Conservation (phyloP, 1,140 invertebrate species). For the Mizuhopecten yessoensis region DNA sequence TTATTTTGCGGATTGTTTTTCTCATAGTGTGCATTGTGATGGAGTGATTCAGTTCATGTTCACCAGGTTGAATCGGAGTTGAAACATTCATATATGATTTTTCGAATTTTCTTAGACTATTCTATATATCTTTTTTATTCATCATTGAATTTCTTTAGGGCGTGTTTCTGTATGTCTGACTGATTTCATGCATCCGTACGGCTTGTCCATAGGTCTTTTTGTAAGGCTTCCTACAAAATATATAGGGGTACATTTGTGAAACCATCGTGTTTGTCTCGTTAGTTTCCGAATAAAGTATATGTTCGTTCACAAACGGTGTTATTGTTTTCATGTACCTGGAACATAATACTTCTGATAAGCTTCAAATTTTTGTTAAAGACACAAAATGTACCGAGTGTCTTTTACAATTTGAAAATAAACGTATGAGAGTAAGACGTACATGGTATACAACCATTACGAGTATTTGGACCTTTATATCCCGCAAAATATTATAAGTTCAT, state of each 20-base stretch:
- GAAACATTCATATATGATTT: not conserved
- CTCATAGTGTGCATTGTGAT: not conserved
- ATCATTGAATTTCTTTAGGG: not conserved
- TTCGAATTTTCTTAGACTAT: not conserved
- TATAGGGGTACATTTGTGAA: conserved; percentile 15
- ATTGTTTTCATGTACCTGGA: too few species aligned
- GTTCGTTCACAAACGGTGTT: too few species aligned
- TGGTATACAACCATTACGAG: too few species aligned
- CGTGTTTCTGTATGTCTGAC: not conserved
- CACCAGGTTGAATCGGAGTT: not conserved
- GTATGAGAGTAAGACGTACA: too few species aligned
- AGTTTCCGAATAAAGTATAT: conserved; percentile 19
- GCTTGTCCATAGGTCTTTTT: not conserved
- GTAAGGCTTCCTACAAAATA: not conserved
- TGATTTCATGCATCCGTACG: not conserved
- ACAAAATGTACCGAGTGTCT: too few species aligned
- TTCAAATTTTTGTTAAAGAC: too few species aligned
- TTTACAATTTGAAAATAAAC: too few species aligned
- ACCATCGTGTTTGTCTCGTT: conserved; percentile 5
- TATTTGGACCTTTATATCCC: too few species aligned
- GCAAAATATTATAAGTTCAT: too few species aligned
- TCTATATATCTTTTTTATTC: conserved; percentile 2
- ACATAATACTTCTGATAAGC: too few species aligned
- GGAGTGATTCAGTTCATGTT: not conserved
- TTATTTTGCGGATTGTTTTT: not conserved